Evolutionary conservation across 2,888 invertebrate genomes (phyloP).

Genomic region (Andrena haemorrhoa): DNA sequence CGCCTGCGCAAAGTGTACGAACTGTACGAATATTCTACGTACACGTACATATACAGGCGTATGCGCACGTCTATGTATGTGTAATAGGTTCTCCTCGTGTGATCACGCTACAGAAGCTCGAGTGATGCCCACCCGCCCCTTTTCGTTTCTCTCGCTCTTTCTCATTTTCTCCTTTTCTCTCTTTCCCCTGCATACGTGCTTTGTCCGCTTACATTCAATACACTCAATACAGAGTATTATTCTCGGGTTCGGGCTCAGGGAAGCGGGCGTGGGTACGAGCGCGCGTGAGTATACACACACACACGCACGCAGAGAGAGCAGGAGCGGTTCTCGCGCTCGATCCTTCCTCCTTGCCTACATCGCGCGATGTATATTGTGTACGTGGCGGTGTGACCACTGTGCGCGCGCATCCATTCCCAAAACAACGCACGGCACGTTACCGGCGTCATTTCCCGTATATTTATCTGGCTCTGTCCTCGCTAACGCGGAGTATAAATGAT

Average conservation of each 20-base stretch:
- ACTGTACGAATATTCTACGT: not conserved
- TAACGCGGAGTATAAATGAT: slow-evolving; percentile 39
- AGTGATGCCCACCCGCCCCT: slow-evolving; percentile 17
- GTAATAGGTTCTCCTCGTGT: not conserved
- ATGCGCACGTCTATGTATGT: not conserved
- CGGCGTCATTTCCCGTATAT: slow-evolving; percentile 47
- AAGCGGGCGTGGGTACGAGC: not conserved
- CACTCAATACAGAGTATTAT: not conserved
- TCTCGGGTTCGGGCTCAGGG: too few species aligned
- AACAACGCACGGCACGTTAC: slow-evolving; percentile 41
- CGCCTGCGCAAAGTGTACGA: slow-evolving; percentile 31
- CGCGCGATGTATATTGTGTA: slow-evolving; percentile 51
- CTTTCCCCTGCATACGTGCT: slow-evolving; percentile 2
- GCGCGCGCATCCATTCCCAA: slow-evolving; percentile 68
- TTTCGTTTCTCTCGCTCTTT: slow-evolving; percentile 14
- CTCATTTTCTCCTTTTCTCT: slow-evolving; percentile 22
- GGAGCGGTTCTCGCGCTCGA: not conserved
- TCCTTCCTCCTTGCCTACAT: slow-evolving; percentile 15
- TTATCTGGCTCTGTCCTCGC: slow-evolving; percentile 40
- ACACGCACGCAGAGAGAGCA: not conserved
- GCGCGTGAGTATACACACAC: too few species aligned
- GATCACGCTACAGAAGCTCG: slow-evolving; percentile 3
- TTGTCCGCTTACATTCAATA: slow-evolving; percentile 22
- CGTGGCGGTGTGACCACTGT: slow-evolving; percentile 60
- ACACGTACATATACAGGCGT: not conserved